Base-by-base conservation (phyloP, 2,113 vertebrate genomes). In the Dinomys branickii region DNA sequence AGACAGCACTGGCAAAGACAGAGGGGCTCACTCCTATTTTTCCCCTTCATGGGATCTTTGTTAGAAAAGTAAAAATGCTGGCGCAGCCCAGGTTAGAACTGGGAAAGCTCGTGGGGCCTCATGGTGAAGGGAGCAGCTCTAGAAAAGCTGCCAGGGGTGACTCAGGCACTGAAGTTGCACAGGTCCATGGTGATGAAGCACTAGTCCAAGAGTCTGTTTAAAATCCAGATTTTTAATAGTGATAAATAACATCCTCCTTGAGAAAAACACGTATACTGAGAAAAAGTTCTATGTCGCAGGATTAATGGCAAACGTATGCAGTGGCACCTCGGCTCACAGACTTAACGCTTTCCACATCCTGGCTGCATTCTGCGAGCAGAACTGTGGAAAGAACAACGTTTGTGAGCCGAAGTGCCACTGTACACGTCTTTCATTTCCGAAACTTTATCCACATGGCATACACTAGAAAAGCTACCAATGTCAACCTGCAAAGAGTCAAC, bases 11-110 rank as follows among this genome's bases (percentile, higher is more conserved):
- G 99, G 67, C 16, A 99, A 99, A 98, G 99, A 99, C 98, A 99
- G 99, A 58, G 99, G 99, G 98, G 99, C 99, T 0, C 99, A 99
- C 93, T 99, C 99, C 99, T 97, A 99, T 99, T 97, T 99, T 99
- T 94, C 99, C 56, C 44, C 41, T 44, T 7, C 12, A 84, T 44
- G 54, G 59, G 4, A 35, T 17, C n/a, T 84, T 44, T 26, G 6
- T 30, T 30, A 41, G 58, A 44, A 41, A 75, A 26, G 41, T n/a
- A 20, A 69, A 19, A 19, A n/a, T 19, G 35, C 67, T n/a, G 33
- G 7, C 35, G 30, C 33, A 67, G 33, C 63, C 63, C 30, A 67
- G 14, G 30, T 67, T 35, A 35, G 30, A 41, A 73, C 1, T 73
- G 69, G 69, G 22, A 73, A 73, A 73, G 41, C 38, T 20, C 20